Evolutionary conservation across 2,888 invertebrate genomes (phyloP).

Genomic region (Pasiphila rectangulata): DNA sequence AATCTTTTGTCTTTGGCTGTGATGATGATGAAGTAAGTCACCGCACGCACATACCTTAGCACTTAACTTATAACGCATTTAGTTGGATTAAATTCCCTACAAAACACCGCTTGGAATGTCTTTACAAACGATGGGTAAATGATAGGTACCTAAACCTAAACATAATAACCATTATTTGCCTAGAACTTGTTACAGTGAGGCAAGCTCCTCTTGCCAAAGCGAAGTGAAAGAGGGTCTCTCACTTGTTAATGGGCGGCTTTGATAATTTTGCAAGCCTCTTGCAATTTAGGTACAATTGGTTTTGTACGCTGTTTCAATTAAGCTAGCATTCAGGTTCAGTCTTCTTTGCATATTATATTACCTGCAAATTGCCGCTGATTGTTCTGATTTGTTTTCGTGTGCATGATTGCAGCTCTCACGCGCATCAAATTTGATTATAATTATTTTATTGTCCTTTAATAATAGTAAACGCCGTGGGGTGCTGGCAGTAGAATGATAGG

Average conservation of each 20-base stretch:
- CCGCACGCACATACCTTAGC: too few relatives aligned
- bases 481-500: too few relatives aligned
- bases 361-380: too few relatives aligned
- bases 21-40: too few relatives aligned
- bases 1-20: too few relatives aligned
- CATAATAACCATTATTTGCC: constrained; percentile 29
- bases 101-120: constrained; percentile 18
- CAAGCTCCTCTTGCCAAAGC: constrained; percentile 26
- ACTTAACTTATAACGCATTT: too few relatives aligned
- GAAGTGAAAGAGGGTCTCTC: constrained; percentile 31
- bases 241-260: constrained; percentile 26
- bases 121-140: constrained; percentile 17
- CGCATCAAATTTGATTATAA: not conserved
- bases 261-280: constrained; percentile 23
- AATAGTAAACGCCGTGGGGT: not conserved
- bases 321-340: constrained; percentile 9
- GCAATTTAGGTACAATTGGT: constrained; percentile 16
- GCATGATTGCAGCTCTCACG: not conserved
- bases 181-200: constrained; percentile 22
- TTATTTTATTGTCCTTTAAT: not conserved
- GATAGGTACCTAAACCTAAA: too few relatives aligned
- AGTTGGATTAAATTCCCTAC: constrained; percentile 5
- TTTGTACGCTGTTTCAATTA: constrained; percentile 15
- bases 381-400: constrained; percentile 2
- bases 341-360: constrained; percentile 8